Base-by-base conservation (phyloP, 2,888 invertebrate genomes). In the Ashinkailepas kermadecensis region DNA sequence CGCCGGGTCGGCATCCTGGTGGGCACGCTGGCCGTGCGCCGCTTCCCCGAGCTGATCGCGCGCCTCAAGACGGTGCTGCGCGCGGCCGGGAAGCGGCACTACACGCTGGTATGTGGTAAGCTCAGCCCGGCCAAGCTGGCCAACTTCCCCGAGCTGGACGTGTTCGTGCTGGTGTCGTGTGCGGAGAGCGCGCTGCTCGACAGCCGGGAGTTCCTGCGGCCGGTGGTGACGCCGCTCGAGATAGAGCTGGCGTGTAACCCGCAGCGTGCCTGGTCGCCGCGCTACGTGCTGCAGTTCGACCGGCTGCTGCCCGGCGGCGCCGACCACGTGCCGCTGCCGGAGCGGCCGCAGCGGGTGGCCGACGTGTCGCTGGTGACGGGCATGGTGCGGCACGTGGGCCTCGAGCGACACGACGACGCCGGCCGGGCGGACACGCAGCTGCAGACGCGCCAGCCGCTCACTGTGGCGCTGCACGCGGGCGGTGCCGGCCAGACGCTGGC, bases 41-140 rank as follows among this genome's bases (percentile, higher is more conserved):
- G 94, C 85, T 95, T 93, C 85, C 89, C 93, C 70, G 90, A 92
- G 82, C 91, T 94, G 13, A 92, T 97, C 15, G 89, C 90, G n/a
- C 90, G 92, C 82, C 88, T 96, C 85, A 93, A 94, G 87, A 87
- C 89, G 81, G 88, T 96, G 81, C 92, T 95, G 67, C 91, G 91
- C 85, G 87, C 90, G 2, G 92, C 93, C 82, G 93, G 93, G 0
- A 97, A 96, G 86, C 96, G 95, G 87, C 92, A 93, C 84, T 97
- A 98, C 86, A 92, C 95, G 79, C 92, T 99, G 82, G 95, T 94
- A 56, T 95, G 99, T 81, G 99, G 98, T 10, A 96, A 97, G 87
- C 93, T 97, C 7, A 98, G 96, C 89, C 93, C 95, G 18, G 93
- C 95, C 0, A 99, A 99, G 88, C 89, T 99, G 83, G 96, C 97